Conservation (phyloP, 2,113 vertebrate genomes). For the Dinomys branickii region DNA sequence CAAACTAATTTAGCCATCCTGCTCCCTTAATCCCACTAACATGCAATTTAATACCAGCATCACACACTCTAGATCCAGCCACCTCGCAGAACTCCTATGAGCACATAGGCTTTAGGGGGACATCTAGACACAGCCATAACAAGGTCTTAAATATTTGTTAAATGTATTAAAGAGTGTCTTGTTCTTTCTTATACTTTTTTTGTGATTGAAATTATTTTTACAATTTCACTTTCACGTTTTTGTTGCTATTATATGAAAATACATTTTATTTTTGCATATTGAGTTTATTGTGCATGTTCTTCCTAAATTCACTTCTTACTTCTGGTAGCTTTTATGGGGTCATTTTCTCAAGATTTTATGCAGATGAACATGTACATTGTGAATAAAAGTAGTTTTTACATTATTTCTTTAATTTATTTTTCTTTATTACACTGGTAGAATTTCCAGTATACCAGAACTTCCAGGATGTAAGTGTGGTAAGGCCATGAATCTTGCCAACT, state of each 20-base stretch:
- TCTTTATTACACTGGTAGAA: not conserved
- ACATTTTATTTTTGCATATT: not conserved
- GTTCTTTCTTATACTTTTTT: not conserved
- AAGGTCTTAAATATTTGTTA: not conserved
- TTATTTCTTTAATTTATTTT: not conserved
- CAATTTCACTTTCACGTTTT: not conserved
- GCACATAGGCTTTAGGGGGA: not conserved
- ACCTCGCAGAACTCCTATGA: not conserved
- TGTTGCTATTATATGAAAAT: not conserved
- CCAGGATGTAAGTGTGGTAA: not conserved
- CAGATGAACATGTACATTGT: not conserved
- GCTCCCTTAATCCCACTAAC: not conserved
- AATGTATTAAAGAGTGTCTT: not conserved
- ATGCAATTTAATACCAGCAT: not conserved
- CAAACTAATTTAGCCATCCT: not conserved
- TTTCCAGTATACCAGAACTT: not conserved
- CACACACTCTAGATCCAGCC: not conserved
- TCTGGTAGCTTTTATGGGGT: not conserved
- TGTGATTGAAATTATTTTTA: not conserved
- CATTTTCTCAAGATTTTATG: not conserved
- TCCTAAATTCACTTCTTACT: not conserved
- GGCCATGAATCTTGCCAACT: not conserved
- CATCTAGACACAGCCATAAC: not conserved
- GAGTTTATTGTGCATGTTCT: not conserved
- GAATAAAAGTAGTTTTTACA: not conserved